A percentile compares a stretch with the other conserved stretches of the same genome.
phyloP scores from a whole-genome alignment of 1,140 invertebrate species.

The Drosophila melanica region DNA sequence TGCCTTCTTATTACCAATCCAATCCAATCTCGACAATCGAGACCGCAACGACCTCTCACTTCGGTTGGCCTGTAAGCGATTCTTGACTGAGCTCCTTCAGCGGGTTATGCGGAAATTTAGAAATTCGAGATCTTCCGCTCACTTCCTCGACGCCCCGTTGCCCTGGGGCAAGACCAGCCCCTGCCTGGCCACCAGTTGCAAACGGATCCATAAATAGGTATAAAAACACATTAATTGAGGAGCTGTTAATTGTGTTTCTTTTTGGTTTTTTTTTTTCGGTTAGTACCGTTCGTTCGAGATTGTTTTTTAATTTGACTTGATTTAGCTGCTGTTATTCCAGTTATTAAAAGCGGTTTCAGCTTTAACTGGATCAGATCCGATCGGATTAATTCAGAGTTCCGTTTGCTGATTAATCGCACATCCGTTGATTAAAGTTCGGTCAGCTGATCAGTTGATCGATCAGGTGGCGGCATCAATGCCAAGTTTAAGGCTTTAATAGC shows the following conservation, averaged over 20 bases:
- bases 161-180: neutral
- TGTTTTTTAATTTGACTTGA: constrained; percentile 16
- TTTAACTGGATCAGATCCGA: constrained; percentile 1
- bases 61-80: neutral
- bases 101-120: constrained; percentile 33
- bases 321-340: constrained; percentile 41
- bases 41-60: constrained; percentile 23
- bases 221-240: neutral
- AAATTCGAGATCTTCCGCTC: constrained; percentile 26
- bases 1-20: neutral
- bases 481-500: constrained; percentile 59
- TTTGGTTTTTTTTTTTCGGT: neutral
- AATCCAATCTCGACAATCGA: neutral
- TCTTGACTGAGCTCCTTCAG: constrained; percentile 2
- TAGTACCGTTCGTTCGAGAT: constrained; percentile 30
- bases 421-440: constrained; percentile 17
- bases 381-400: constrained; percentile 12
- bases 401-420: constrained; percentile 42
- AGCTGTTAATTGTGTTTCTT: neutral
- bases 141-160: constrained; percentile 37
- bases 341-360: constrained; percentile 32
- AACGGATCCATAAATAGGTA: neutral
- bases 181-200: neutral
- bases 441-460: neutral
- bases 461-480: constrained; percentile 52